A percentile compares a stretch with the other conserved stretches of the same genome.
phyloP scores from a whole-genome alignment of 1,140 invertebrate species.

The Macrobrachium nipponense region DNA sequence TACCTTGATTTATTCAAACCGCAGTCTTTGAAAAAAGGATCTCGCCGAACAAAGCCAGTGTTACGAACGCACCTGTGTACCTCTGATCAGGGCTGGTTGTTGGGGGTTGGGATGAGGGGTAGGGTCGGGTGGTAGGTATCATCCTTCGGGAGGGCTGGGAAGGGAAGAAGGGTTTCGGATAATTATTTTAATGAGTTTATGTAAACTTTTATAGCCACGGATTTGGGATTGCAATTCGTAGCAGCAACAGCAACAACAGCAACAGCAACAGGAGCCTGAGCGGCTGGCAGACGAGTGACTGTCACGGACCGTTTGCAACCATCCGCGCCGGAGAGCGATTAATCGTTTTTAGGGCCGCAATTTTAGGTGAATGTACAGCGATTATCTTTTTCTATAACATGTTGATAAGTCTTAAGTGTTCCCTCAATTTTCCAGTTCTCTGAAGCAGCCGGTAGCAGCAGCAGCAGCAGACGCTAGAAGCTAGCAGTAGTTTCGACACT shows the following conservation, averaged over 20 bases:
- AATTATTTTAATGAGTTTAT: constrained; percentile 40
- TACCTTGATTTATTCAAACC: too few species aligned
- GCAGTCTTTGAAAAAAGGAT: too few species aligned
- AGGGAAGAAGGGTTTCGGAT: constrained; percentile 21
- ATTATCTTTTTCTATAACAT: constrained; percentile 54
- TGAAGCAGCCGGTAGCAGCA: constrained; percentile 33
- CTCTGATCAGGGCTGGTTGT: background rate
- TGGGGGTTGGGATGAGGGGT: background rate
- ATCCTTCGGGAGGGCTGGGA: background rate
- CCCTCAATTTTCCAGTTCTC: constrained; percentile 51
- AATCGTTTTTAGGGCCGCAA: constrained; percentile 47
- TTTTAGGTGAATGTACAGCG: constrained; percentile 57
- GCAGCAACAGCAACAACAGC: too few species aligned
- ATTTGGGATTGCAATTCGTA: constrained; percentile 6
- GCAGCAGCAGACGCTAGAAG: constrained; percentile 2
- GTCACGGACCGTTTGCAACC: constrained; percentile 39
- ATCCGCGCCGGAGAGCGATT: constrained; percentile 29
- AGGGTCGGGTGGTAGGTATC: background rate
- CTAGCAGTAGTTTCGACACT: background rate
- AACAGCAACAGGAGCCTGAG: background rate
- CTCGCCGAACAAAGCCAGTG: too few species aligned
- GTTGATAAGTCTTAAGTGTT: constrained; percentile 55
- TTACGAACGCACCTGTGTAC: too few species aligned
- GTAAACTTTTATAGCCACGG: constrained; percentile 19
- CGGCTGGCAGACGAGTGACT: constrained; percentile 14